Base-by-base conservation (phyloP, 1,140 invertebrate species). In the Caerostris darwini region DNA sequence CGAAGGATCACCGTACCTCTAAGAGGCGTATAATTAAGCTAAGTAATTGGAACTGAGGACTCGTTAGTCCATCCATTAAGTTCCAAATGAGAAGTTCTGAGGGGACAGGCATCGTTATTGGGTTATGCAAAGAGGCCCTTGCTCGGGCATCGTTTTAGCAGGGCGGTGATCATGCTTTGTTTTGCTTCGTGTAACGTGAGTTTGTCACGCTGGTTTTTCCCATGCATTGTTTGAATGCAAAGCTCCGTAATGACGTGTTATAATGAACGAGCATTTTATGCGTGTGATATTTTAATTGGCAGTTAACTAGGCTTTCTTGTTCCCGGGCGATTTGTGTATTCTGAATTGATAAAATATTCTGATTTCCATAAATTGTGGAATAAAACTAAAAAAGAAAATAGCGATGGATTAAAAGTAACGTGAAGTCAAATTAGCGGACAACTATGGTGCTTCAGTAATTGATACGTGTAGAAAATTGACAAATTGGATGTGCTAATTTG, bases 11-110 rank as follows among this genome's bases (percentile, higher is more conserved):
- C 34, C 0, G 34, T 34, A 34, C 2, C 34, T 34, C 12, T 77
- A 77, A 77, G 50, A 77, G 69, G 69, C 69, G 19, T 77, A 14
- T 77, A 77, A 77, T 77, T 77, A 77, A 34, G 34, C 19, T 77
- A 53, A 53, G 69, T 77, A 50, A 77, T 77, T 77, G 34, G 34
- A 53, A 10, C 34, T 8, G 34, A 5, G 69, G 10, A 77, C 10
- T 77, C 69, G 69, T 34, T 5, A 7, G 69, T 34, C 5, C 69
- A 77, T 77, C 34, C 34, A 77, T 77, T 77, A 77, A 50, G 34
- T 10, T 50, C 19, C 10, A 50, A 77, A 77, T 77, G 69, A 5
- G 19, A 12, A 34, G 34, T 4, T 34, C 5, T 50, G 12, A 50
- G 69, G 10, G 50, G 14, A 12, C 10, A 10, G 12, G 59, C 17